Conservation (phyloP, 2,113 vertebrate genomes). For the Regulus satrapa region DNA sequence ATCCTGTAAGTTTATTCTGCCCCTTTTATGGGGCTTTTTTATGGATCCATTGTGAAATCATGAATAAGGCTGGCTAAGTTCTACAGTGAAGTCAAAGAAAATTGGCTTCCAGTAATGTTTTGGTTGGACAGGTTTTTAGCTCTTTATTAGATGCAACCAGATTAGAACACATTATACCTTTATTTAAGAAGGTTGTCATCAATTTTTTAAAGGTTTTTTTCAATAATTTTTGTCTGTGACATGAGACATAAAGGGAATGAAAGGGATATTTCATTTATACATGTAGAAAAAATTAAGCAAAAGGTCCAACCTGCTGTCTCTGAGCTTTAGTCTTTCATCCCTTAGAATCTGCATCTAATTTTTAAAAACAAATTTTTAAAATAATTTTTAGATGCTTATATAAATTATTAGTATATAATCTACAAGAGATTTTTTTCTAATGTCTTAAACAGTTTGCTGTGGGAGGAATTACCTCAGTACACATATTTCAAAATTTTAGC, state of each 20-base stretch:
- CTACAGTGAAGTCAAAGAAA: not conserved
- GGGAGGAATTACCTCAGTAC: not conserved
- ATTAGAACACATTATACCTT: not conserved
- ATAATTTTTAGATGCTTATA: not conserved
- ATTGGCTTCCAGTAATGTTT: not conserved
- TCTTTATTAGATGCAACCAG: not conserved
- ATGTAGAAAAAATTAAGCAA: not conserved
- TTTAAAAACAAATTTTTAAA: not conserved
- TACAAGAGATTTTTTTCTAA: not conserved
- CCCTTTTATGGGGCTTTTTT: not conserved
- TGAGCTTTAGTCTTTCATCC: not conserved
- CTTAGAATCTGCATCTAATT: not conserved
- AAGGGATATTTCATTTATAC: not conserved
- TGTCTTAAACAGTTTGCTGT: not conserved
- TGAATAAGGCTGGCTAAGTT: not conserved
- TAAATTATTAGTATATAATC: not conserved
- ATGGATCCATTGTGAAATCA: not conserved
- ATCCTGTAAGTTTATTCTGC: not conserved
- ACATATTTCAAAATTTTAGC: not conserved
- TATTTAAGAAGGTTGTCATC: not conserved
- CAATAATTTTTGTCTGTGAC: not conserved
- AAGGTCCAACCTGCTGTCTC: accelerated
- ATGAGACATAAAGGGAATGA: not conserved
- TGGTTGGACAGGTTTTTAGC: not conserved
- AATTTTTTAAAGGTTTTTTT: not conserved